Evolutionary conservation across 2,797 vertebrate species (phyloP).

Genomic region (Microtus californicus): DNA sequence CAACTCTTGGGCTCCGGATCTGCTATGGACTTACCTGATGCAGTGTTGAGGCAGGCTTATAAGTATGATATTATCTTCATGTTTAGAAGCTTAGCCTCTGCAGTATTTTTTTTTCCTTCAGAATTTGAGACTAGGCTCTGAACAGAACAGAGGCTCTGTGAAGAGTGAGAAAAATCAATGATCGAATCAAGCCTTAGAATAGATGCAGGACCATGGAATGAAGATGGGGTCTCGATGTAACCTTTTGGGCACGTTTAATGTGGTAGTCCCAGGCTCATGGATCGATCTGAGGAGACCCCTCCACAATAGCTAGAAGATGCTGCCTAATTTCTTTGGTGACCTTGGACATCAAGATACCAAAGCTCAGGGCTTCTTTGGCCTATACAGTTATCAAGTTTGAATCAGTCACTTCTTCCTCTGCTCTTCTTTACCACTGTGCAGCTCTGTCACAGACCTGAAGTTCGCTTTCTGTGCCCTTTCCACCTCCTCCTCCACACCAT

Average conservation of each 20-base stretch:
- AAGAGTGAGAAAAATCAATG: conserved; percentile 46
- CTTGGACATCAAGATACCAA: background rate
- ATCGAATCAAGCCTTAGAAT: conserved; percentile 15
- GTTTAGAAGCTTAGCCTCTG: conserved; percentile 43
- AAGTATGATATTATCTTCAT: background rate
- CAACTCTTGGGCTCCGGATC: background rate
- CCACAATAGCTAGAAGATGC: conserved; percentile 29
- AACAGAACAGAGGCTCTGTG: conserved; percentile 27
- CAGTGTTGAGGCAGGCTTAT: background rate
- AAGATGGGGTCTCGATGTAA: conserved; percentile 28
- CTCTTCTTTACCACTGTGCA: background rate
- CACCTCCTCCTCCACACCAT: background rate
- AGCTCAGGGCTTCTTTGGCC: conserved; percentile 9
- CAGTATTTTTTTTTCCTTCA: background rate
- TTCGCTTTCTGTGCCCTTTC: background rate
- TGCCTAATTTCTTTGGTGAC: conserved; percentile 37
- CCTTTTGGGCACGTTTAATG: conserved; percentile 30
- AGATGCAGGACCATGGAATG: background rate
- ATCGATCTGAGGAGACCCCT: conserved; percentile 18
- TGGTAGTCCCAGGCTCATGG: background rate
- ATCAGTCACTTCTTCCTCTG: conserved; percentile 20
- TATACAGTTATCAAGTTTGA: background rate
- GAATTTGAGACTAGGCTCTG: conserved; percentile 33
- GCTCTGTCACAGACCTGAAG: background rate
- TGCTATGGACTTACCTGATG: background rate